phyloP scores from a whole-genome alignment of 2,113 vertebrate species.

The Sula dactylatra region DNA sequence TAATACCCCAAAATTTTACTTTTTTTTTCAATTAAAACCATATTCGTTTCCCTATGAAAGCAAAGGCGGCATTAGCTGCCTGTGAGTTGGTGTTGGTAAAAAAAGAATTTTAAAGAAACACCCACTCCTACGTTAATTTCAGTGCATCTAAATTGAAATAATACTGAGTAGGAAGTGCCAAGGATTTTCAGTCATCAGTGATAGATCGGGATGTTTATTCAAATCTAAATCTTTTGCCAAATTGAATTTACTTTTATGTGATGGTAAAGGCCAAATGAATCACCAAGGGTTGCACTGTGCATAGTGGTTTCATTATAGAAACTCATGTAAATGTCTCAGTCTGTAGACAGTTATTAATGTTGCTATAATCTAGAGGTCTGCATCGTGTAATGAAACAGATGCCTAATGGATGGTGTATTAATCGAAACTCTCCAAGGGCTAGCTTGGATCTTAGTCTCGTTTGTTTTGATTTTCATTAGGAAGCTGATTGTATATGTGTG shows the following conservation, averaged over 20 bases:
- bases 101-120: not conserved
- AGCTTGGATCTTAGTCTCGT: not conserved
- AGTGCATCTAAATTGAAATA: not conserved
- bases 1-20: not conserved
- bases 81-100: not conserved
- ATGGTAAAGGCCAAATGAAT: conserved; percentile 14
- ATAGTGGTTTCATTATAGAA: conserved; percentile 32
- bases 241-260: conserved; percentile 15
- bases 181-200: not conserved
- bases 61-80: not conserved
- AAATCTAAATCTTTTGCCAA: conserved; percentile 29
- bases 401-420: conserved; percentile 39
- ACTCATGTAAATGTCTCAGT: conserved; percentile 1
- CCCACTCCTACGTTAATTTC: not conserved
- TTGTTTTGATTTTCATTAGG: conserved; percentile 42
- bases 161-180: not conserved
- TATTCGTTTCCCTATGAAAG: not conserved
- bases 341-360: conserved; percentile 45
- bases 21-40: not conserved
- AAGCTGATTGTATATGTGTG: not conserved
- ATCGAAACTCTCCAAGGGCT: conserved; percentile 16
- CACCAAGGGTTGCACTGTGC: not conserved
- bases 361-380: conserved; percentile 26
- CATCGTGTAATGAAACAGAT: conserved; percentile 14
- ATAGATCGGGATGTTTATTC: not conserved